These are phyloP conservation scores for Choloepus didactylus DNA, from an alignment of 2,797 vertebrate species.

Conservation along the genomic window DNA sequence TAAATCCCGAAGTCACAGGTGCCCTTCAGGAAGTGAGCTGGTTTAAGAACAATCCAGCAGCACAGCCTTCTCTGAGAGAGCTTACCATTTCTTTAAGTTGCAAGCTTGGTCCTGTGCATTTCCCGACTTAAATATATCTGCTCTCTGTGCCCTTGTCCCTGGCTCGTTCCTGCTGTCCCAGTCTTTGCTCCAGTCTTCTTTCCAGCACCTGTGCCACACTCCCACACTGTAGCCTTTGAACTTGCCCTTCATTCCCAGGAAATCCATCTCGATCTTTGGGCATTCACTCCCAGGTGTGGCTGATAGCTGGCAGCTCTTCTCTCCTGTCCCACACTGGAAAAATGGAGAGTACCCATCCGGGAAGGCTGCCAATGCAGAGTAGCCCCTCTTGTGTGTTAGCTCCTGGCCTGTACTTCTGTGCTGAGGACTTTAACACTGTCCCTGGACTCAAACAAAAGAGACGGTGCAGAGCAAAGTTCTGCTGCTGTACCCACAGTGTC, in stretches of 20 bases:
- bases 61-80: rapidly evolving
- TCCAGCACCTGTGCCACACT: background rate
- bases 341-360: rapidly evolving
- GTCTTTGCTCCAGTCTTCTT: background rate
- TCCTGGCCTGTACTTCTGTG: background rate
- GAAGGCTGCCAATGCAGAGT: background rate
- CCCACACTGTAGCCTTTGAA: too few species aligned
- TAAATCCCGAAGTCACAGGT: background rate
- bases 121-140: background rate
- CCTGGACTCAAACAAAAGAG: background rate
- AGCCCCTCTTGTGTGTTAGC: rapidly evolving
- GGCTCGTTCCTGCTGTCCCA: background rate
- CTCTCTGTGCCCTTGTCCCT: rapidly evolving
- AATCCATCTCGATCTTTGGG: too few species aligned
- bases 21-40: background rate
- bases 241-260: too few species aligned
- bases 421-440: background rate
- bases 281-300: background rate
- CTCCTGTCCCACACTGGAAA: background rate
- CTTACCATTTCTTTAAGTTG: too few species aligned
- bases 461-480: too few species aligned
- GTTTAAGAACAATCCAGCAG: too few species aligned
- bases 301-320: background rate
- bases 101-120: rapidly evolving
- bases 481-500: background rate